Percentiles rank a stretch among this genome's conserved stretches.
Evolutionary conservation across 2,888 invertebrate genomes (phyloP).

Genomic region (Neria commutata): DNA sequence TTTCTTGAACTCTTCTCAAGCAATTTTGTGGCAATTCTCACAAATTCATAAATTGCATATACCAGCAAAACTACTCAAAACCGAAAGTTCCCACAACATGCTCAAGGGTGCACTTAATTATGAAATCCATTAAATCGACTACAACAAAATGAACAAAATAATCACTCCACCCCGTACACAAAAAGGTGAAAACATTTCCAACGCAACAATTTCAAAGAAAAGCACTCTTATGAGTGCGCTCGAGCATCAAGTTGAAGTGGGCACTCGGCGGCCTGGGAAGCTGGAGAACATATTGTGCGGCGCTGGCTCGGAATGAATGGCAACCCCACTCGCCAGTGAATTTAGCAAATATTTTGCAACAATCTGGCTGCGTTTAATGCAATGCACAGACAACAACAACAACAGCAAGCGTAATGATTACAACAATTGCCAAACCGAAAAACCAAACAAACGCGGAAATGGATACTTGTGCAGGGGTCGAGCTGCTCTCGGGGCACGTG

Average conservation of each 20-base stretch:
- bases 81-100: neutral
- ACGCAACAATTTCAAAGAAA: conserved; percentile 6
- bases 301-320: conserved; percentile 17
- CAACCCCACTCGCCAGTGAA: conserved; percentile 37
- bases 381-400: conserved; percentile 24
- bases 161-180: conserved; percentile 8
- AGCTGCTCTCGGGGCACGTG: conserved; percentile 42
- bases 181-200: conserved; percentile 25
- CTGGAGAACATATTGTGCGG: conserved; percentile 12
- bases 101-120: conserved; percentile 1
- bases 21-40: neutral
- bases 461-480: conserved; percentile 49
- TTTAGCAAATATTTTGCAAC: conserved; percentile 39
- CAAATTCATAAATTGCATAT: neutral
- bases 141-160: conserved; percentile 3
- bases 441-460: conserved; percentile 47
- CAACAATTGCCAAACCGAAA: conserved; percentile 42
- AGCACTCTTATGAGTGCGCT: neutral
- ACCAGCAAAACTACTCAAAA: neutral
- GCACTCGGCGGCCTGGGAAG: neutral
- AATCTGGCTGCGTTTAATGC: conserved; percentile 25
- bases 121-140: neutral
- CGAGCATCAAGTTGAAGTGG: neutral
- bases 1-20: neutral
- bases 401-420: conserved; percentile 27